Evolutionary conservation across 2,888 invertebrate species (phyloP).

Genomic region (Ceramica pisi): DNA sequence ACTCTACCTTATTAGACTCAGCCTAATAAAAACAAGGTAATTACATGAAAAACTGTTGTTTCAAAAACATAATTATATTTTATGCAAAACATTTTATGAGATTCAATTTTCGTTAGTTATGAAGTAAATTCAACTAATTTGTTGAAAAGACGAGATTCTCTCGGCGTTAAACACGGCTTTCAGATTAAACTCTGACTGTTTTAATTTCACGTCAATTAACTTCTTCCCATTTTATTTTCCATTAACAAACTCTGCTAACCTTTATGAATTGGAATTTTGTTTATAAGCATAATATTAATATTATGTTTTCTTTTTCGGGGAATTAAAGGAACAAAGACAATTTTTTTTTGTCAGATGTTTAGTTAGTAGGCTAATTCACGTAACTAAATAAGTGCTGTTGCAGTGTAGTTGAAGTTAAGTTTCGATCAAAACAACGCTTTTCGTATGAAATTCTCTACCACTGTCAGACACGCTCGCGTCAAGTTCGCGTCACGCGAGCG

Average conservation of each 20-base stretch:
- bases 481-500: too few species aligned
- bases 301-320: conserved; percentile 25
- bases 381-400: too few species aligned
- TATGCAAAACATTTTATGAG: conserved; percentile 62
- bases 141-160: conserved; percentile 69
- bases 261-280: conserved; percentile 66
- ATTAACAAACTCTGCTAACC: conserved; percentile 68
- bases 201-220: conserved; percentile 84
- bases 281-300: conserved; percentile 51
- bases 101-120: conserved; percentile 69
- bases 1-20: conserved; percentile 6
- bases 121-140: conserved; percentile 77
- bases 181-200: conserved; percentile 77
- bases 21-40: conserved; percentile 24
- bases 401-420: too few species aligned
- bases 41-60: conserved; percentile 41
- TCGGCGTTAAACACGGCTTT: conserved; percentile 75
- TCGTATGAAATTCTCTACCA: too few species aligned
- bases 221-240: conserved; percentile 77
- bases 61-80: conserved; percentile 47
- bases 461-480: too few species aligned
- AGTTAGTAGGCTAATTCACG: too few species aligned
- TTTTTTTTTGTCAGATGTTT: too few species aligned
- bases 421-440: too few species aligned
- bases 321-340: conserved; percentile 22